Conservation (phyloP, 2,888 invertebrate species). For the Papilio demoleus region DNA sequence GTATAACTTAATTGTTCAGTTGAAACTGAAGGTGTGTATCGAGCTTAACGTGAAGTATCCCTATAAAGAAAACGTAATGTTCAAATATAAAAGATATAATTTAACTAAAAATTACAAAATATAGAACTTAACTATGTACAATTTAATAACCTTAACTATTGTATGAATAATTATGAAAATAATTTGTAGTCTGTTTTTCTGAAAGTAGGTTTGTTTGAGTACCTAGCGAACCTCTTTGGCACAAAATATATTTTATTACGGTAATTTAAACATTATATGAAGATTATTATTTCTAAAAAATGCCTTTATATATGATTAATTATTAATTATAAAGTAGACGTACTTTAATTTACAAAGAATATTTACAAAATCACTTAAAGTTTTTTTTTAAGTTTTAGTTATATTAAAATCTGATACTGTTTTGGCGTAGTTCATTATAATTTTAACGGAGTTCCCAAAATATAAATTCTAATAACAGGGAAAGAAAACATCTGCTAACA, state of each 20-base stretch:
- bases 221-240: conserved; percentile 46
- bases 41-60: too few species aligned
- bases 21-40: too few species aligned
- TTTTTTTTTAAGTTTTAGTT: background rate
- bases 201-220: conserved; percentile 33
- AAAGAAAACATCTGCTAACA: conserved; percentile 24
- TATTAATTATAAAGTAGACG: background rate
- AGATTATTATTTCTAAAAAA: conserved; percentile 29
- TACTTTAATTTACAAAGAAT: conserved; percentile 33
- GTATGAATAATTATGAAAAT: conserved; percentile 33
- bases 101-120: conserved; percentile 26
- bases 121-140: conserved; percentile 34
- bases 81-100: too few species aligned
- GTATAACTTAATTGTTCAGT: too few species aligned
- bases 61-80: too few species aligned
- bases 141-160: conserved; percentile 19
- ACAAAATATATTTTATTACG: conserved; percentile 44
- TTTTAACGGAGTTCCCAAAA: conserved; percentile 4
- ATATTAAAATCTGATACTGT: conserved; percentile 18
- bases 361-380: conserved; percentile 27
- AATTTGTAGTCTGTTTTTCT: conserved; percentile 20
- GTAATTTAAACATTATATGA: conserved; percentile 27
- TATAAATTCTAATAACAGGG: conserved; percentile 4
- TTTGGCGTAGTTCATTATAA: conserved; percentile 10
- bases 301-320: conserved; percentile 30